phyloP scores from a whole-genome alignment of 2,888 invertebrate genomes.

The Dryobota labecula region DNA sequence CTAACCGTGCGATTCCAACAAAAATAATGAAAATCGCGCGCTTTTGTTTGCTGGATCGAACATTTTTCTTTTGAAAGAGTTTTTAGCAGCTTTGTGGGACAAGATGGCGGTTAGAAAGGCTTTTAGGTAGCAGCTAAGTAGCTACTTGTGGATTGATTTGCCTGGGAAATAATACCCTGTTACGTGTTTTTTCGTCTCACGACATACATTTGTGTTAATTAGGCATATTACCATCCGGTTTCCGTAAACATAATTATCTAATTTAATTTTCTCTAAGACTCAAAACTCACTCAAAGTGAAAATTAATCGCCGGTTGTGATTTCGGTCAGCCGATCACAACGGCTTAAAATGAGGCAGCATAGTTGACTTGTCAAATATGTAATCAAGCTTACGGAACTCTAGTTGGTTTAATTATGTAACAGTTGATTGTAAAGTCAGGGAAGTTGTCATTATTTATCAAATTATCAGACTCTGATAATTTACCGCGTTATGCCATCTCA shows the following conservation, averaged over 20 bases:
- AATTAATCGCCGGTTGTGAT: neutral
- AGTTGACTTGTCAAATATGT: neutral
- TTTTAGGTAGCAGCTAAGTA: neutral
- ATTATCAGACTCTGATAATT: no score
- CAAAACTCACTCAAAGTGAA: neutral
- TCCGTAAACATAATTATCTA: neutral
- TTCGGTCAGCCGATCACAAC: neutral
- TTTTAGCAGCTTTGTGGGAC: slow-evolving; percentile 5
- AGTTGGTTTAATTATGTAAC: neutral
- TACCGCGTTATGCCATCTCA: neutral
- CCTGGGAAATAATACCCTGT: neutral
- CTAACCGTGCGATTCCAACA: slow-evolving; percentile 8
- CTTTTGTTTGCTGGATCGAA: slow-evolving; percentile 11
- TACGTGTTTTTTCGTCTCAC: neutral
- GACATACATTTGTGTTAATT: no score
- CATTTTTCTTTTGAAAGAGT: neutral
- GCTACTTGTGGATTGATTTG: neutral
- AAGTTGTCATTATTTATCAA: no score
- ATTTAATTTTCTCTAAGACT: neutral
- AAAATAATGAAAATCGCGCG: slow-evolving; percentile 9
- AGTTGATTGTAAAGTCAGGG: neutral
- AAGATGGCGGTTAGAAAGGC: neutral
- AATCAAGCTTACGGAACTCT: neutral
- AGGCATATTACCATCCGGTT: neutral
- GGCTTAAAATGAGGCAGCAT: neutral